These are phyloP conservation scores for Zaprionus bogoriensis DNA, from an alignment of 2,888 invertebrate species.

Conservation along the genomic window DNA sequence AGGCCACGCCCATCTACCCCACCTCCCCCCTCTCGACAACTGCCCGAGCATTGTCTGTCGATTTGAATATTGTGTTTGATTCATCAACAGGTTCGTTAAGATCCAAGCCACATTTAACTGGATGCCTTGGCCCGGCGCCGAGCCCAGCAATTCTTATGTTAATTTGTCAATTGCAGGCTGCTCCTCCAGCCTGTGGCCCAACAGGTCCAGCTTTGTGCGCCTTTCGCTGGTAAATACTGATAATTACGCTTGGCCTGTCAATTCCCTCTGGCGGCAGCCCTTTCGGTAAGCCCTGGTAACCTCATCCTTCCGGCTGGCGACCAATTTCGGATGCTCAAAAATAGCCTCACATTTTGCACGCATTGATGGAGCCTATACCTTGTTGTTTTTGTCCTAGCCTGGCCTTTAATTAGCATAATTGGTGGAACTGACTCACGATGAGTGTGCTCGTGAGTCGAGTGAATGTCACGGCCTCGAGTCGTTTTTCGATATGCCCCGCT, in stretches of 20 bases:
- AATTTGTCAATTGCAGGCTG: constrained; percentile 67
- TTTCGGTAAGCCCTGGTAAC: constrained; percentile 25
- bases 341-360: constrained; percentile 63
- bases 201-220: neutral
- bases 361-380: constrained; percentile 58
- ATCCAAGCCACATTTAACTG: constrained; percentile 23
- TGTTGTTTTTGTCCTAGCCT: constrained; percentile 7
- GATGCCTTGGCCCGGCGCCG: constrained; percentile 13
- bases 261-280: constrained; percentile 26
- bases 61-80: constrained; percentile 65
- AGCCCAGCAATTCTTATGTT: constrained; percentile 57
- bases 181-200: neutral
- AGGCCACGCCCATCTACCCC: constrained; percentile 31
- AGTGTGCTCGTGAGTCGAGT: neutral
- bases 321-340: constrained; percentile 53
- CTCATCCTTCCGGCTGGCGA: constrained; percentile 25
- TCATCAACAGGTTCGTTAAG: constrained; percentile 76
- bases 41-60: constrained; percentile 14
- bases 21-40: neutral
- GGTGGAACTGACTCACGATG: constrained; percentile 41
- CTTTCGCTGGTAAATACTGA: constrained; percentile 56
- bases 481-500: constrained; percentile 47
- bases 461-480: neutral
- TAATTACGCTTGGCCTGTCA: constrained; percentile 65
- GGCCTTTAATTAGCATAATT: constrained; percentile 74